Evolutionary conservation across 2,797 vertebrate species (phyloP).

Genomic region (Merluccius polli): DNA sequence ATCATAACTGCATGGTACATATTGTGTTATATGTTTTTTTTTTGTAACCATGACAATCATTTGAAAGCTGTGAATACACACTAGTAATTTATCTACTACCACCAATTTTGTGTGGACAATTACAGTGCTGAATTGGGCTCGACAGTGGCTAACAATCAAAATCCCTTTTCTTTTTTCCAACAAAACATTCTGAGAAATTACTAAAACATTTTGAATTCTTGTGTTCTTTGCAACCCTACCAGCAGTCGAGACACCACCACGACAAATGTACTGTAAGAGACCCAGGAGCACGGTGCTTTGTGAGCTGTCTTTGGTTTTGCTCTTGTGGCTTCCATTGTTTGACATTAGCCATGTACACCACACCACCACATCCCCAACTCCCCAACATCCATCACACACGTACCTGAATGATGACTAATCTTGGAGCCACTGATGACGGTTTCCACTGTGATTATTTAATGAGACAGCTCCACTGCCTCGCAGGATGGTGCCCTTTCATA

Average conservation of each 20-base stretch:
- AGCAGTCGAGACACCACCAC: background rate
- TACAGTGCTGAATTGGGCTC: background rate
- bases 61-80: background rate
- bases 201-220: too few species aligned
- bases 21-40: background rate
- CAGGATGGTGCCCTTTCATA: slow-evolving; percentile 28
- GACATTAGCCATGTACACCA: slow-evolving; percentile 23
- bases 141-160: too few species aligned
- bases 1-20: background rate
- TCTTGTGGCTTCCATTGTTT: slow-evolving; percentile 23
- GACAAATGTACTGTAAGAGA: slow-evolving; percentile 12
- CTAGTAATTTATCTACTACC: background rate
- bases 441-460: slow-evolving; percentile 44
- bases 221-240: background rate
- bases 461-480: slow-evolving; percentile 16
- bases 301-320: slow-evolving; percentile 16
- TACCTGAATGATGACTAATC: slow-evolving; percentile 33
- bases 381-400: slow-evolving; percentile 26
- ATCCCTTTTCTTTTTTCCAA: too few species aligned
- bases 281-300: slow-evolving; percentile 6
- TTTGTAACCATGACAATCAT: background rate
- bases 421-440: slow-evolving; percentile 28
- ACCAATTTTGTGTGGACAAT: background rate
- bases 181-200: too few species aligned
- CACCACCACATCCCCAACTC: background rate